Percentiles rank a stretch among this genome's conserved stretches.
Conservation (phyloP, 1,140 invertebrate genomes). For the Hycleus cichorii region DNA sequence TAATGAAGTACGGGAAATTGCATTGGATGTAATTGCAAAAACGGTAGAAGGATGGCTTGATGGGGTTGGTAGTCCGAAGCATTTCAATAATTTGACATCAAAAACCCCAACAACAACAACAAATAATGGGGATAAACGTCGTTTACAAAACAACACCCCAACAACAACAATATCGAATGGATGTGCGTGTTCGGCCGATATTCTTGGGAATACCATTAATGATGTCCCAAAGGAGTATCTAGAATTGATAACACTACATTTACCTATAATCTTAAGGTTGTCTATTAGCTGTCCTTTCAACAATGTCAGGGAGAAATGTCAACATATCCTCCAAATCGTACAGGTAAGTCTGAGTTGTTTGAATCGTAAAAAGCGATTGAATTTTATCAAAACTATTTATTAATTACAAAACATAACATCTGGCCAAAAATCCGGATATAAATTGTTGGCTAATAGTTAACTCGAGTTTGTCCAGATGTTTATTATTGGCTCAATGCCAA, state of each 20-base stretch:
- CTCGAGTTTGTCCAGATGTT: no score
- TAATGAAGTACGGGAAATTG: constrained; percentile 46
- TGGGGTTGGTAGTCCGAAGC: constrained; percentile 46
- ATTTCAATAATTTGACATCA: constrained; percentile 6
- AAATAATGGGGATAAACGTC: constrained; percentile 3
- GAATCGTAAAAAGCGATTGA: not conserved
- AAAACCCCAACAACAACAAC: no score
- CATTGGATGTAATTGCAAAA: constrained; percentile 47
- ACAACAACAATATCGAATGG: constrained; percentile 11
- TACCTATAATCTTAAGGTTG: constrained; percentile 50
- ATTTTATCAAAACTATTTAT: no score
- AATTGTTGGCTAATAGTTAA: no score
- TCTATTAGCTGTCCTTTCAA: constrained; percentile 52
- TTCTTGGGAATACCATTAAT: constrained; percentile 42
- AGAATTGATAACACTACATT: constrained; percentile 48
- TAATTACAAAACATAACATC: no score
- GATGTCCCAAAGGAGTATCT: constrained; percentile 46
- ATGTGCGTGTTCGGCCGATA: constrained; percentile 25
- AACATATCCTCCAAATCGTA: constrained; percentile 50
- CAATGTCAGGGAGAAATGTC: constrained; percentile 51
- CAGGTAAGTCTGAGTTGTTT: constrained; percentile 41
- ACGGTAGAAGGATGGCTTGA: constrained; percentile 52
- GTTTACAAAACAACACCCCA: constrained; percentile 13
- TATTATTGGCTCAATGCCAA: no score
- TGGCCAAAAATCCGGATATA: no score